Conservation (phyloP, 2,888 invertebrate genomes). For the Crematogaster levior region DNA sequence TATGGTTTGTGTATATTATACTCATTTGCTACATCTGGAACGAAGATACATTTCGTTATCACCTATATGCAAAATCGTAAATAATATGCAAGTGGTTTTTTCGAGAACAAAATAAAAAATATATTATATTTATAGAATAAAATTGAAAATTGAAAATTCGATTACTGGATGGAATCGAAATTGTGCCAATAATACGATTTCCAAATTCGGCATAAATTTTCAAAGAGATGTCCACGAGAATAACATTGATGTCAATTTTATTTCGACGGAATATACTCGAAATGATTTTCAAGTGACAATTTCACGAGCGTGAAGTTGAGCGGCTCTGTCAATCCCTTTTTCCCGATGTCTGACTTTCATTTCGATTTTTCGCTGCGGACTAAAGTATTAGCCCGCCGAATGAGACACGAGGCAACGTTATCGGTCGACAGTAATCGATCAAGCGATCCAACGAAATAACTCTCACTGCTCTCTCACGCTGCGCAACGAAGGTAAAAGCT, state of each 20-base stretch:
- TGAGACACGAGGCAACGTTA: conserved; percentile 47
- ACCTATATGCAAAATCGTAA: not conserved
- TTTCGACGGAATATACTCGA: not conserved
- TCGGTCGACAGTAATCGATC: conserved; percentile 71
- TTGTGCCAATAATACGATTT: not conserved
- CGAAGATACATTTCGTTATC: not conserved
- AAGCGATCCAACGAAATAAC: conserved; percentile 60
- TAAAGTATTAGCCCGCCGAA: conserved; percentile 59
- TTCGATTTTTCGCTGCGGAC: conserved; percentile 49
- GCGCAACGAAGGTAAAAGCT: conserved; percentile 36
- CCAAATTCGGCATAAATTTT: not conserved
- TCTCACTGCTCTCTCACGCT: conserved; percentile 45
- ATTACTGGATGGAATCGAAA: not conserved
- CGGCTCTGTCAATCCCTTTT: conserved; percentile 17
- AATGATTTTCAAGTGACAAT: conserved; percentile 37
- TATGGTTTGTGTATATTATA: not conserved
- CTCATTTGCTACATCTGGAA: not conserved
- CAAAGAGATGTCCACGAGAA: not conserved
- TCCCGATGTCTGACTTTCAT: conserved; percentile 48
- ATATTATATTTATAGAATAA: not conserved
- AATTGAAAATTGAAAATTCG: not conserved
- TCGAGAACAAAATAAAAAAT: not conserved
- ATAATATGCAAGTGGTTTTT: not conserved
- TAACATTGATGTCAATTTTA: not conserved
- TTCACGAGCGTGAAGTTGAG: conserved; percentile 50